Conservation (phyloP, 1,140 invertebrate genomes). For the Lepidurus packardi region DNA sequence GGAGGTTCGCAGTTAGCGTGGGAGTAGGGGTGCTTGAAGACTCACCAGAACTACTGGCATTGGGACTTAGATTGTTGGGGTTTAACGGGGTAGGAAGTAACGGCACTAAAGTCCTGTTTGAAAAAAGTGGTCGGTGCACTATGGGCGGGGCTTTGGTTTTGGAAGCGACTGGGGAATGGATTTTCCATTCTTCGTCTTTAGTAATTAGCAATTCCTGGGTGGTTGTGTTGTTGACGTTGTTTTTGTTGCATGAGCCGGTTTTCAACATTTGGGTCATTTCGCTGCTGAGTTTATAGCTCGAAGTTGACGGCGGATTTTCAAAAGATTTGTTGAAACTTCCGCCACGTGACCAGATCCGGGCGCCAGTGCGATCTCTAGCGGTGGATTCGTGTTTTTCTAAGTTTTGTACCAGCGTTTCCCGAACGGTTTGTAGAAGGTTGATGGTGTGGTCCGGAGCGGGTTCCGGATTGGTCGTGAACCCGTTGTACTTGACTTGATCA, state of each 20-base stretch:
- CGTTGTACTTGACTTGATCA: constrained; percentile 1
- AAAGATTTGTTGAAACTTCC: constrained; percentile 24
- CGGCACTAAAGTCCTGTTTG: background rate
- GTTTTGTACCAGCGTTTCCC: constrained; percentile 27
- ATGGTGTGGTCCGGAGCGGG: constrained; percentile 20
- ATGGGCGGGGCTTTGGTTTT: background rate
- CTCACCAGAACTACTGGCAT: background rate
- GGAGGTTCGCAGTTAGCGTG: background rate
- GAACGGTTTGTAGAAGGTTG: constrained; percentile 29
- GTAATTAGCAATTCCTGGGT: background rate
- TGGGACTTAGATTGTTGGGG: constrained; percentile 12
- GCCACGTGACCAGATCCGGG: constrained; percentile 27
- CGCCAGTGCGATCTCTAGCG: constrained; percentile 30
- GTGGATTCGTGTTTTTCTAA: constrained; percentile 24
- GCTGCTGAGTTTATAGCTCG: background rate
- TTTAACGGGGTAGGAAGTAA: background rate
- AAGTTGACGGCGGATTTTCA: background rate
- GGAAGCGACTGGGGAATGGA: constrained; percentile 30
- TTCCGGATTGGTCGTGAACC: constrained; percentile 9
- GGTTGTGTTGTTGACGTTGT: background rate
- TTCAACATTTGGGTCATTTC: background rate
- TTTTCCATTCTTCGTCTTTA: constrained; percentile 28
- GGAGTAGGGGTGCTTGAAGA: background rate
- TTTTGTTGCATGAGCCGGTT: background rate
- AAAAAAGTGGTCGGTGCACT: background rate